Evolutionary conservation across 1,140 invertebrate species (phyloP).

Genomic region (Pissodes strobi): DNA sequence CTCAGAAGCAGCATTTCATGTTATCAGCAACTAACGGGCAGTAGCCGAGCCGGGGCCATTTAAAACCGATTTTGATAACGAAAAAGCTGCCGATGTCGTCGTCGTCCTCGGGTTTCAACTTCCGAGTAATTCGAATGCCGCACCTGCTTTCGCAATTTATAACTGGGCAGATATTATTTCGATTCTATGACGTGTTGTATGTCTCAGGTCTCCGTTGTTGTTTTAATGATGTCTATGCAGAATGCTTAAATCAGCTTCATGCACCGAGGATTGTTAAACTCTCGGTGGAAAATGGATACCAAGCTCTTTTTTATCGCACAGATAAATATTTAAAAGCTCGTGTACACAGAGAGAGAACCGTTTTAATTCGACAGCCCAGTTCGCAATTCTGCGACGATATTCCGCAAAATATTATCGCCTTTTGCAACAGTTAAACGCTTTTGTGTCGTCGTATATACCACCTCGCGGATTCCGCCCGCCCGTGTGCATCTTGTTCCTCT

Average conservation of each 20-base stretch:
- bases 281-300: slow-evolving; percentile 14
- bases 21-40: slow-evolving; percentile 15
- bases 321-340: slow-evolving; percentile 34
- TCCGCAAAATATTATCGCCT: slow-evolving; percentile 34
- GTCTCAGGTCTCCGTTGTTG: no score
- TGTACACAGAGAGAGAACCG: slow-evolving; percentile 17
- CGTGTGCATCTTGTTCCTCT: slow-evolving; percentile 8
- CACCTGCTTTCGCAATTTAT: no score
- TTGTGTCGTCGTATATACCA: slow-evolving; percentile 30
- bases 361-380: slow-evolving; percentile 27
- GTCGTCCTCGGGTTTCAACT: slow-evolving; percentile 13
- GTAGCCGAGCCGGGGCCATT: not conserved
- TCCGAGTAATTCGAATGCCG: slow-evolving; percentile 12
- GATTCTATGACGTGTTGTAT: no score
- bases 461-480: slow-evolving; percentile 1
- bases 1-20: slow-evolving; percentile 1
- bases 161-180: no score
- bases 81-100: slow-evolving; percentile 11
- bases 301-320: slow-evolving; percentile 27
- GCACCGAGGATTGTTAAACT: no score
- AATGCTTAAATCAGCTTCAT: no score
- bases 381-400: slow-evolving; percentile 19
- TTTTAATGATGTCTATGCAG: no score
- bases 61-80: slow-evolving; percentile 27
- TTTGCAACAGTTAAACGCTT: slow-evolving; percentile 28